Evolutionary conservation across 2,113 vertebrate genomes (phyloP).

Genomic region (Charina bottae): DNA sequence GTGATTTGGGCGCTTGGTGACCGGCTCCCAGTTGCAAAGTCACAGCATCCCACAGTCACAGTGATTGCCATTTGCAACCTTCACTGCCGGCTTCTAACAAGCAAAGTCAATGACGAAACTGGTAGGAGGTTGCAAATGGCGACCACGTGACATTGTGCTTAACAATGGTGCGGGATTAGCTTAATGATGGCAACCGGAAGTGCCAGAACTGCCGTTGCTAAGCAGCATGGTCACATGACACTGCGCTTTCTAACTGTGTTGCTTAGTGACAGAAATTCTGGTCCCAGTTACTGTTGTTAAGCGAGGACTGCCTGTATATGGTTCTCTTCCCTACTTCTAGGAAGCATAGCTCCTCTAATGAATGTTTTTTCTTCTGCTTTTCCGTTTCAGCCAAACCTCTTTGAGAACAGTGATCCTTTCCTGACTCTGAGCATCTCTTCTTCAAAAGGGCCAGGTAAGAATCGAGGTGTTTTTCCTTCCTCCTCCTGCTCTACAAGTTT

Average conservation of each 20-base stretch:
- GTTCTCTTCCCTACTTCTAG: neutral
- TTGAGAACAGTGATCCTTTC: slow-evolving; percentile 89
- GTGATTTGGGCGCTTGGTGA: neutral
- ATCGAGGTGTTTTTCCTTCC: neutral
- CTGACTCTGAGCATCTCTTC: slow-evolving; percentile 79
- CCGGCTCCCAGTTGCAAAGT: neutral
- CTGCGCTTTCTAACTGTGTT: neutral
- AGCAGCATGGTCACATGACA: neutral
- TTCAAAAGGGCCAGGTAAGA: slow-evolving; percentile 90
- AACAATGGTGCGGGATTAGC: neutral
- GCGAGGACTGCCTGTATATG: neutral
- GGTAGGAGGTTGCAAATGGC: neutral
- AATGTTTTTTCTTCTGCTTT: neutral
- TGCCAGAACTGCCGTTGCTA: neutral
- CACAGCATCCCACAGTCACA: neutral
- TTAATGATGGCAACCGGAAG: neutral
- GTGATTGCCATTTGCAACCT: neutral
- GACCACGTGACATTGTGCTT: neutral
- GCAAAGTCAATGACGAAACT: neutral
- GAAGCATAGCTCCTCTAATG: neutral
- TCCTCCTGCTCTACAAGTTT: neutral
- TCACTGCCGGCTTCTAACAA: neutral
- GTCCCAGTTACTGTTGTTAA: neutral
- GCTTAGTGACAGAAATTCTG: neutral
- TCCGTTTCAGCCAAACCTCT: slow-evolving; percentile 80